These are phyloP conservation scores for Anolis apletophallus DNA, from an alignment of 2,797 vertebrate genomes.

Conservation along the genomic window DNA sequence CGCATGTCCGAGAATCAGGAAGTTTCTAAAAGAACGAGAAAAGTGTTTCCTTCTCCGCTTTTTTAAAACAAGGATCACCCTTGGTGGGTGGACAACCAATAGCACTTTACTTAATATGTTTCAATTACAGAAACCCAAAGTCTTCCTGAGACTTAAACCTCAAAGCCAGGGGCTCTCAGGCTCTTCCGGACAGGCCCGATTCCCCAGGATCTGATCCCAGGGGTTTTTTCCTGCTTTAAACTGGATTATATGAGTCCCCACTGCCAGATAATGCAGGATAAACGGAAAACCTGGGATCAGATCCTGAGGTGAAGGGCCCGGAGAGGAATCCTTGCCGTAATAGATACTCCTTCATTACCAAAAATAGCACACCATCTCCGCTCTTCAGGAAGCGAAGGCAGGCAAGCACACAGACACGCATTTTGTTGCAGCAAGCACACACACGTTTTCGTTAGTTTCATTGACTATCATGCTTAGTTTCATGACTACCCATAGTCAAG, in stretches of 20 bases:
- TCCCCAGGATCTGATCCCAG: no score
- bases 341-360: not conserved
- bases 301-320: no score
- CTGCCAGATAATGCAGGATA: no score
- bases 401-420: not conserved
- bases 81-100: no score
- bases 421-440: not conserved
- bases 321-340: not conserved
- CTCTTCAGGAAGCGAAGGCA: not conserved
- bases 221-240: no score
- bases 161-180: not conserved
- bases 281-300: no score
- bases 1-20: no score
- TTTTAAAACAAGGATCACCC: no score
- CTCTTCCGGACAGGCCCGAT: no score
- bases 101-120: not conserved
- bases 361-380: not conserved
- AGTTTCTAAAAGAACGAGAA: no score
- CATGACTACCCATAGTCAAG: fast-evolving
- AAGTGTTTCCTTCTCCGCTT: no score
- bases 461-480: not conserved
- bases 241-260: no score
- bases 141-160: not conserved
- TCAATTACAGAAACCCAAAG: not conserved
- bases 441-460: not conserved